phyloP scores from a whole-genome alignment of 1,140 invertebrate genomes.

The Telenomus remus region DNA sequence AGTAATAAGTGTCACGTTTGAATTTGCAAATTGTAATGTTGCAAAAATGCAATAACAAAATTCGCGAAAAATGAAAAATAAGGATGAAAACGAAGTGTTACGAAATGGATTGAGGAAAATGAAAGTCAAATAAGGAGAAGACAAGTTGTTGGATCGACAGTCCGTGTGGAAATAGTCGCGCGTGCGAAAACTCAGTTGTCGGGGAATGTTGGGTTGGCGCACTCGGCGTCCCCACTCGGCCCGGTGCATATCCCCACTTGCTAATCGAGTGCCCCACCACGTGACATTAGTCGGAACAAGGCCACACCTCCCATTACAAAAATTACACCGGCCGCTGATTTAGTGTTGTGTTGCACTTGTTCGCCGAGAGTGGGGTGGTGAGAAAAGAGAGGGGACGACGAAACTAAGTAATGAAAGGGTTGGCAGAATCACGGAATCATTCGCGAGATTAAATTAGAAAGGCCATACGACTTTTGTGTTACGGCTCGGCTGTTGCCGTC shows the following conservation, averaged over 20 bases:
- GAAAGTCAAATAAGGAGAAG: background rate
- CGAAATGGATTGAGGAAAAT: background rate
- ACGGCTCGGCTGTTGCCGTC: constrained; percentile 26
- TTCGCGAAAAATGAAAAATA: no score
- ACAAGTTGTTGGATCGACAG: constrained; percentile 31
- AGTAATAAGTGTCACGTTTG: no score
- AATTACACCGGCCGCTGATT: constrained; percentile 76
- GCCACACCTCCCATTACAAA: constrained; percentile 77
- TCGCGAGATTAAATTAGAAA: constrained; percentile 77
- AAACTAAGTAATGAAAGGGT: constrained; percentile 76
- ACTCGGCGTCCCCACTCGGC: constrained; percentile 13
- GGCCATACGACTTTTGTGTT: constrained; percentile 50
- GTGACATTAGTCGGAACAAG: constrained; percentile 59
- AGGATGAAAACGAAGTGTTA: no score
- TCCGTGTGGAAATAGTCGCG: constrained; percentile 48
- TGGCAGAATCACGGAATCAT: constrained; percentile 76
- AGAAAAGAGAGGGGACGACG: constrained; percentile 47
- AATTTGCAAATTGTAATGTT: no score
- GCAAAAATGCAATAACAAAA: no score
- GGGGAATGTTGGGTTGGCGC: constrained; percentile 24
- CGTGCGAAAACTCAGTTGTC: constrained; percentile 32
- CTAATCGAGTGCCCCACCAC: constrained; percentile 34
- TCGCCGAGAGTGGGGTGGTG: constrained; percentile 42
- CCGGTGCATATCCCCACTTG: constrained; percentile 38
- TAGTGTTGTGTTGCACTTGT: constrained; percentile 71